These are phyloP conservation scores for Eretmocerus hayati DNA, from an alignment of 2,888 invertebrate species.

Conservation along the genomic window DNA sequence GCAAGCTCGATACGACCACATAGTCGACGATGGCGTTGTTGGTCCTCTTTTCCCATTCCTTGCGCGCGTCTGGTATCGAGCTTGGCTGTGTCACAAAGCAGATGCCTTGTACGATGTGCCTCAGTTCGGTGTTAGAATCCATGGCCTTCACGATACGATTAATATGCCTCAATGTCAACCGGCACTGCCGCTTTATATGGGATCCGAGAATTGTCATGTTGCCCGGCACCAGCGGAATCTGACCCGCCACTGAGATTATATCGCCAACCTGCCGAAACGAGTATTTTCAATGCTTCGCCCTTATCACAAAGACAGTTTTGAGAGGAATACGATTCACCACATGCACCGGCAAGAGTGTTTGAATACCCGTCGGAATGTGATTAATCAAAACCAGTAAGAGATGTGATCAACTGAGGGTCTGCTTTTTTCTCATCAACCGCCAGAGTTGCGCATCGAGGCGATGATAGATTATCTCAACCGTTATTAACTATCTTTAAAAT, in stretches of 20 bases:
- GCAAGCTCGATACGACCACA: slow-evolving; percentile 74
- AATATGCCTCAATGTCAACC: slow-evolving; percentile 76
- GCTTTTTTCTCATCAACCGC: too few relatives aligned
- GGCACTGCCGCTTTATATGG: slow-evolving; percentile 74
- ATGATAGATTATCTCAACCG: too few relatives aligned
- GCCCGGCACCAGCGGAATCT: slow-evolving; percentile 84
- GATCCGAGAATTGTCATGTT: slow-evolving; percentile 68
- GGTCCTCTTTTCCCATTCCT: slow-evolving; percentile 75
- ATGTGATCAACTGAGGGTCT: too few relatives aligned
- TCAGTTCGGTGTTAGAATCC: slow-evolving; percentile 67
- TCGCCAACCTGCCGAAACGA: slow-evolving; percentile 76
- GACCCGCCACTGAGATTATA: slow-evolving; percentile 81
- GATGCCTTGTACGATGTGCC: slow-evolving; percentile 78
- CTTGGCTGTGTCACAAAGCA: slow-evolving; percentile 76
- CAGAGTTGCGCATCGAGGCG: too few relatives aligned
- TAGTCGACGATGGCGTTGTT: slow-evolving; percentile 84
- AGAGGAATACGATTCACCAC: too few relatives aligned
- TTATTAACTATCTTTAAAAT: too few relatives aligned
- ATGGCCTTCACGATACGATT: slow-evolving; percentile 75
- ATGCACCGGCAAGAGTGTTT: too few relatives aligned
- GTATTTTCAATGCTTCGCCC: too few relatives aligned
- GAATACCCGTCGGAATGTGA: too few relatives aligned
- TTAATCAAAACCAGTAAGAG: too few relatives aligned
- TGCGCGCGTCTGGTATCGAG: slow-evolving; percentile 66
- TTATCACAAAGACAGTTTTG: too few relatives aligned